Evolutionary conservation across 2,113 vertebrate species (phyloP), one percentile per base, ranked within the genome.

Genomic region (Chaetura pelagica): DNA sequence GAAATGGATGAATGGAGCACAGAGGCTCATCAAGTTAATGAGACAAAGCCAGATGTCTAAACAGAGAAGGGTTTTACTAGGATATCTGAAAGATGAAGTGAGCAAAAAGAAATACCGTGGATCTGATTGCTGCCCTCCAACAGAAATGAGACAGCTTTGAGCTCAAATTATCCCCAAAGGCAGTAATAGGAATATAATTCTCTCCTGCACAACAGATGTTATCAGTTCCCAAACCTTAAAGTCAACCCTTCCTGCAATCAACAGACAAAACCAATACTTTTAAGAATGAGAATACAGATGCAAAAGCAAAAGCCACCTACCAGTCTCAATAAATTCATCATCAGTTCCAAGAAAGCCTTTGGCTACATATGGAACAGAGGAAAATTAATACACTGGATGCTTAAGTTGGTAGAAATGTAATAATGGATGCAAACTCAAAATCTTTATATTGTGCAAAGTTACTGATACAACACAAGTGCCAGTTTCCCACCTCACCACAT

Each of bases 21-120:
- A 1, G 0, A 83, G 42, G 66, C 54, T 93, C 66, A 85, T 76
- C 74, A 79, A 72, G 54, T 64, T 90, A 87, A 85, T 90, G 79
- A 88, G 85, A 92, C 40, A 84, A 78, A 95, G 61, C 52, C 87
- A 84, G 63, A 80, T 76, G 48, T 85, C 48, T 77, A 88, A 91
- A 92, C 16, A 92, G 76, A 87, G n/a, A 87, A 81, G 48, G 48
- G 30, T 51, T 96, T 93, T 64, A 71, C 42, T 38, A 64, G 21
- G 49, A 26, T 30, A 59, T 61, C 58, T 73, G 59, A 75, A 88
- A 80, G 63, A 86, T 20, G 8, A 59, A 75, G 63, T 55, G 42
- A 92, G 23, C 38, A 92, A 94, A 93, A 92, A 84, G 46, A 94
- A 93, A 87, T 72, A 64, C 46, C 24, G 64, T 12, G 88, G 42